These are phyloP conservation scores for Eudasyphora cyanicolor DNA, from an alignment of 2,888 invertebrate genomes.

Conservation along the genomic window DNA sequence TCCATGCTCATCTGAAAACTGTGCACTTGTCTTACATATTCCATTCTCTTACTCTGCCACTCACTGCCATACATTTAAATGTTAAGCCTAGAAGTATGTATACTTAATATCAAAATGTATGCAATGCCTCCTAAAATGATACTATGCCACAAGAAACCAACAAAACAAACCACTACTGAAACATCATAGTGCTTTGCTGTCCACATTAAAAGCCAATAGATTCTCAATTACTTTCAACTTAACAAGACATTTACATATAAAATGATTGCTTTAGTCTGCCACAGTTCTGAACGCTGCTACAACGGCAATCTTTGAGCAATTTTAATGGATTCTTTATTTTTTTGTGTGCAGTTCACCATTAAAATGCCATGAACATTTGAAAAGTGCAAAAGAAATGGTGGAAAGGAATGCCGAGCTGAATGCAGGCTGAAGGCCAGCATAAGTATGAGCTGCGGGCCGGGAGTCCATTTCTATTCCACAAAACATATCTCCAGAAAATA, in stretches of 20 bases:
- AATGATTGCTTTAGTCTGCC: neutral
- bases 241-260: slow-evolving; percentile 47
- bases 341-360: slow-evolving; percentile 25
- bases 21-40: too few relatives aligned
- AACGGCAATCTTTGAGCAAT: slow-evolving; percentile 15
- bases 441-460: neutral
- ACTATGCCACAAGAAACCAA: neutral
- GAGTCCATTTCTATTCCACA: slow-evolving; percentile 19
- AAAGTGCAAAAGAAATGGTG: neutral
- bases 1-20: too few relatives aligned
- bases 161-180: neutral
- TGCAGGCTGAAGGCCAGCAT: neutral
- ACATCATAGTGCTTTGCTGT: neutral
- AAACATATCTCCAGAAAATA: neutral
- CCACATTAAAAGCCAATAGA: slow-evolving; percentile 49
- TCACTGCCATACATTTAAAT: neutral
- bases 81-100: slow-evolving; percentile 3
- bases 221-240: slow-evolving; percentile 50
- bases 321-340: slow-evolving; percentile 47
- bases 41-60: too few relatives aligned
- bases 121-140: neutral
- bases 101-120: neutral
- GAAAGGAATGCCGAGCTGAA: neutral
- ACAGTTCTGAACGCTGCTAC: too few relatives aligned
- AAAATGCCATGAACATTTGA: slow-evolving; percentile 20